Evolutionary conservation across 1,140 invertebrate species (phyloP).

Genomic region (Dryas iulia): DNA sequence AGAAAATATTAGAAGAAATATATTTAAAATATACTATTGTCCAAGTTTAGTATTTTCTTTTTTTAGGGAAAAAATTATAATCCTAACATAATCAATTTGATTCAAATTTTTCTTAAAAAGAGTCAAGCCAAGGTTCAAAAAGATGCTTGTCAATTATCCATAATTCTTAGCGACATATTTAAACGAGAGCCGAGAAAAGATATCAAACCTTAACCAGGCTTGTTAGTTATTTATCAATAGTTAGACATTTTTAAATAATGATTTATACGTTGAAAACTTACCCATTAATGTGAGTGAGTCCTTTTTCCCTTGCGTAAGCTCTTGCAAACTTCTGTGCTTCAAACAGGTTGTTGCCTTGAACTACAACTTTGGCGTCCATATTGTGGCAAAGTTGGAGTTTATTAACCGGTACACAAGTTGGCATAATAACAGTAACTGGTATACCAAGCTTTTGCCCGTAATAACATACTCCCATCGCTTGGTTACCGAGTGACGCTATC

Average conservation of each 20-base stretch:
- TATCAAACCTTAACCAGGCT: no score
- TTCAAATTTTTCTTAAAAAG: no score
- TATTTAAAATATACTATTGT: not conserved
- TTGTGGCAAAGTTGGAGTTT: slow-evolving; percentile 86
- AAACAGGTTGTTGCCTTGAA: slow-evolving; percentile 71
- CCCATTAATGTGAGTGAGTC: slow-evolving; percentile 62
- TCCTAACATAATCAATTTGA: no score
- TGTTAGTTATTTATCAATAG: no score
- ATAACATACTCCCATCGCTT: slow-evolving; percentile 83
- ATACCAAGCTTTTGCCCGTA: slow-evolving; percentile 86
- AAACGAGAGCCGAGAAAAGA: no score
- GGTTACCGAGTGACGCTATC: slow-evolving; percentile 88
- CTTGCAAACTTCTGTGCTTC: slow-evolving; percentile 57
- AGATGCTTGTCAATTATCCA: no score
- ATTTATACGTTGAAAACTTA: slow-evolving; percentile 24
- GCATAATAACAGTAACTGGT: slow-evolving; percentile 90
- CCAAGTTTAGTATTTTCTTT: no score
- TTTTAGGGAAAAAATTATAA: no score
- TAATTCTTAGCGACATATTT: no score
- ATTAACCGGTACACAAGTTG: slow-evolving; percentile 85
- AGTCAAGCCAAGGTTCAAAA: no score
- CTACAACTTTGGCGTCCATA: slow-evolving; percentile 86
- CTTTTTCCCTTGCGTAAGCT: slow-evolving; percentile 56
- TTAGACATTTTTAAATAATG: no score
- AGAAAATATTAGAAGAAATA: not conserved